These are phyloP conservation scores for Philhelius pedissequus DNA, from an alignment of 2,888 invertebrate species.

Conservation along the genomic window DNA sequence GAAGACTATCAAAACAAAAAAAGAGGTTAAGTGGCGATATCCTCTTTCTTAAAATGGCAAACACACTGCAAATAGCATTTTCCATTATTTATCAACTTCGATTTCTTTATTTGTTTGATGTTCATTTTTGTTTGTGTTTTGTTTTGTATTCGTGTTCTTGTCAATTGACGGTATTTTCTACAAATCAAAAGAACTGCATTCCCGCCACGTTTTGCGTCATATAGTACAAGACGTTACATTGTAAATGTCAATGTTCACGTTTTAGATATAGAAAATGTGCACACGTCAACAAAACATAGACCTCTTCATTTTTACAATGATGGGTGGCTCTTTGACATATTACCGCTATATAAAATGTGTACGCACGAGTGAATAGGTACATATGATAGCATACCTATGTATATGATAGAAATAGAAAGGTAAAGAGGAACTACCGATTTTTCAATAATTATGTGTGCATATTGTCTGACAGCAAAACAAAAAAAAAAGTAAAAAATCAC, in stretches of 20 bases:
- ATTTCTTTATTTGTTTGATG: background rate
- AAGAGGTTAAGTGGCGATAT: slow-evolving; percentile 56
- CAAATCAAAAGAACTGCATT: slow-evolving; percentile 37
- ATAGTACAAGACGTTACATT: background rate
- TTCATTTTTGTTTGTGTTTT: background rate
- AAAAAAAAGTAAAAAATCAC: slow-evolving; percentile 2
- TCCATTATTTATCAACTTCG: slow-evolving; percentile 36
- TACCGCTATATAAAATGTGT: background rate
- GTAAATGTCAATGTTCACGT: slow-evolving; percentile 36
- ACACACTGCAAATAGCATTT: slow-evolving; percentile 24
- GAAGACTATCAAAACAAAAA: slow-evolving; percentile 12
- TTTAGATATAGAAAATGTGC: background rate
- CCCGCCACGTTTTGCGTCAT: slow-evolving; percentile 6
- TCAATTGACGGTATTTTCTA: slow-evolving; percentile 28
- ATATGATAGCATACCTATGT: background rate
- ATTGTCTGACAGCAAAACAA: slow-evolving; percentile 7
- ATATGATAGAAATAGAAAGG: background rate
- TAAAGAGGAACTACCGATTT: background rate
- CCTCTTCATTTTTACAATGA: slow-evolving; percentile 47
- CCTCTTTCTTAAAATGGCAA: slow-evolving; percentile 22
- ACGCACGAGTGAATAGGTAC: too few species aligned
- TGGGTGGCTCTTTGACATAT: slow-evolving; percentile 36
- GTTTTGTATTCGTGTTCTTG: background rate
- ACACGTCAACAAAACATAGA: slow-evolving; percentile 44
- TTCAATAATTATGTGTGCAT: background rate